A percentile compares a stretch with the other conserved stretches of the same genome.
Conservation (phyloP, 1,140 invertebrate genomes). For the Brachystomella parvula region DNA sequence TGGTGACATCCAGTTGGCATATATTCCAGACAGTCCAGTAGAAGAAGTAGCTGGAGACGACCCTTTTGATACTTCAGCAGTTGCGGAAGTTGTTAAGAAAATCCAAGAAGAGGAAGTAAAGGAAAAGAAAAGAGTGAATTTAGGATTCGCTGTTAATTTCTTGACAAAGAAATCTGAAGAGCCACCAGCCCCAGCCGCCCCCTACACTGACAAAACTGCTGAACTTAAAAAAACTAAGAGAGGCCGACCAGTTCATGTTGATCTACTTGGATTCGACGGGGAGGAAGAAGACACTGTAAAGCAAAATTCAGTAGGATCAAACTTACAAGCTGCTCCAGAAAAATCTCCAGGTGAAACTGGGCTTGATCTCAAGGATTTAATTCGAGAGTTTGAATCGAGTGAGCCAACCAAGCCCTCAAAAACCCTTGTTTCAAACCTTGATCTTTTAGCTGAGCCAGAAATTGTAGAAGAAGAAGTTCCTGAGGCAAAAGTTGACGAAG, state of each 20-base stretch:
- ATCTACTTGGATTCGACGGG: slow-evolving; percentile 11
- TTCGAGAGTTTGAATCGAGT: slow-evolving; percentile 6
- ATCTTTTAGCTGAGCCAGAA: slow-evolving; percentile 39
- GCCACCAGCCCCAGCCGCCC: slow-evolving; percentile 50
- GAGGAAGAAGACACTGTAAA: background rate
- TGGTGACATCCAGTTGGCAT: slow-evolving; percentile 74
- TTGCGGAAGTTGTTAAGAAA: slow-evolving; percentile 71
- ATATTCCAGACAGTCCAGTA: slow-evolving; percentile 69
- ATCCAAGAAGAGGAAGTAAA: slow-evolving; percentile 58
- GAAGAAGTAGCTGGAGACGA: slow-evolving; percentile 61
- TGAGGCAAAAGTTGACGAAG: slow-evolving; percentile 23
- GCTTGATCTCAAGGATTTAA: background rate
- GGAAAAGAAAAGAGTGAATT: slow-evolving; percentile 63
- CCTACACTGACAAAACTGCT: slow-evolving; percentile 18
- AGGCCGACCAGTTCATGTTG: slow-evolving; percentile 32
- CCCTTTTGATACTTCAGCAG: slow-evolving; percentile 78
- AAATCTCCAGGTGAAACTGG: background rate
- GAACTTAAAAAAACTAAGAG: slow-evolving; percentile 23
- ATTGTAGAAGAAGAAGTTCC: slow-evolving; percentile 5
- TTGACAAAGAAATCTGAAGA: slow-evolving; percentile 65
- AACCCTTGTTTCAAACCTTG: background rate
- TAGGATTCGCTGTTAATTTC: slow-evolving; percentile 75
- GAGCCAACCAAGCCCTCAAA: background rate
- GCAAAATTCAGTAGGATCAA: background rate
- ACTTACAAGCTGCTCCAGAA: background rate